phyloP scores from a whole-genome alignment of 2,797 vertebrate species.

The Hemitrygon akajei region DNA sequence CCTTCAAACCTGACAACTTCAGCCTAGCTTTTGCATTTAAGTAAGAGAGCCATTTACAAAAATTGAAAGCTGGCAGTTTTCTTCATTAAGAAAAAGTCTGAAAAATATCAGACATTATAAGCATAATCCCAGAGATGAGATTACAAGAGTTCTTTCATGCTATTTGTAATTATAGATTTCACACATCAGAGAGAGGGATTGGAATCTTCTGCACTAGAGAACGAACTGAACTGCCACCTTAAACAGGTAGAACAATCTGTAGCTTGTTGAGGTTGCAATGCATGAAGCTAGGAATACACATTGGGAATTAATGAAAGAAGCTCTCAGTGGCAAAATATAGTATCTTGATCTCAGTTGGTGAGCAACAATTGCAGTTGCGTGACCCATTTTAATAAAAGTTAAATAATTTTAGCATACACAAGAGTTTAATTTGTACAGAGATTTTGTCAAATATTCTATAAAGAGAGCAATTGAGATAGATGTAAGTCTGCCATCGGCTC shows the following conservation, averaged over 20 bases:
- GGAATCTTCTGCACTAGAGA: neutral
- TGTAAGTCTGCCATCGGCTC: no score
- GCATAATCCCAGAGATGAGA: neutral
- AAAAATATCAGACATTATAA: neutral
- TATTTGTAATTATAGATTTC: neutral
- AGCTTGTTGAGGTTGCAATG: neutral
- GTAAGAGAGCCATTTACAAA: neutral
- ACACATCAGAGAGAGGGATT: neutral
- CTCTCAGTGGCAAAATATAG: neutral
- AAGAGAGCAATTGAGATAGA: no score
- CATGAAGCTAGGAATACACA: neutral
- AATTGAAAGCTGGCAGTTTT: no score
- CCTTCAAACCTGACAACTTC: neutral
- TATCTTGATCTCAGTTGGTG: neutral
- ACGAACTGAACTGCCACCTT: neutral
- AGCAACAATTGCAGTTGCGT: neutral
- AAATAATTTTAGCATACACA: no score
- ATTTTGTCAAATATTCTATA: no score
- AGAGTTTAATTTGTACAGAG: no score
- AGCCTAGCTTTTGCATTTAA: neutral
- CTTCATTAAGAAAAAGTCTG: no score
- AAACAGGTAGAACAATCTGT: neutral
- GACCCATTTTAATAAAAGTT: no score
- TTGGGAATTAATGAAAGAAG: neutral
- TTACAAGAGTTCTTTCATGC: neutral